Percentiles rank a stretch among this genome's conserved stretches.
These are phyloP conservation scores for Montipora sp. DNA, from an alignment of 64 coral and sea anemone genomes.

Conservation along the genomic window DNA sequence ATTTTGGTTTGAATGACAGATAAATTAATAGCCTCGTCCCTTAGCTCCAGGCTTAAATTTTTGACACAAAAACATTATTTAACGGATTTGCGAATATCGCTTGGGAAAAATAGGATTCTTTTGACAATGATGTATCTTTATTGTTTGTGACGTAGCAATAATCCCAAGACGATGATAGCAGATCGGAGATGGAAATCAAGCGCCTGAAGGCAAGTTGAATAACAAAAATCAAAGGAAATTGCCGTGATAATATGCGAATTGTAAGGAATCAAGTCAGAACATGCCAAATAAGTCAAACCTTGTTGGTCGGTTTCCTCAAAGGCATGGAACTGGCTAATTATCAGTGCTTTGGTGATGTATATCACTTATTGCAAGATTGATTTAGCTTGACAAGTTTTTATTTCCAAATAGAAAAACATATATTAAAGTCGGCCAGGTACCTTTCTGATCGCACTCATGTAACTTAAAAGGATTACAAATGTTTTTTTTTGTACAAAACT, in stretches of 20 bases:
- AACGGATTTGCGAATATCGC: neutral
- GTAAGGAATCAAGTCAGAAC: neutral
- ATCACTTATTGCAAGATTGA: neutral
- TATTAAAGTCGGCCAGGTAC: neutral
- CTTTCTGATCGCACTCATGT: too few relatives aligned
- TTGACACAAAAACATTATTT: neutral
- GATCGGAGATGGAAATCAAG: neutral
- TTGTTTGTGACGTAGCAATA: neutral
- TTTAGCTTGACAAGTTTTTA: neutral
- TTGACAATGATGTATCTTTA: neutral
- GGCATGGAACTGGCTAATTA: neutral
- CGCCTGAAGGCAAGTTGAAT: neutral
- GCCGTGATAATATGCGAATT: neutral
- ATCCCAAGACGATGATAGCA: neutral
- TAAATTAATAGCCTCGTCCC: neutral
- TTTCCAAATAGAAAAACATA: neutral
- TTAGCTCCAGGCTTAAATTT: neutral
- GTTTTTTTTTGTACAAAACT: neutral
- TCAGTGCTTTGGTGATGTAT: neutral
- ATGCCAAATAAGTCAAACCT: neutral
- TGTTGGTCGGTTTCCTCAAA: slow-evolving; percentile 14
- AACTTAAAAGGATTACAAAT: neutral
- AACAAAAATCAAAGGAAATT: neutral
- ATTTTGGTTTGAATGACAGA: neutral
- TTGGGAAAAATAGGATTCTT: neutral